Evolutionary conservation across 2,113 vertebrate species (phyloP).

Genomic region (Antechinus flavipes): DNA sequence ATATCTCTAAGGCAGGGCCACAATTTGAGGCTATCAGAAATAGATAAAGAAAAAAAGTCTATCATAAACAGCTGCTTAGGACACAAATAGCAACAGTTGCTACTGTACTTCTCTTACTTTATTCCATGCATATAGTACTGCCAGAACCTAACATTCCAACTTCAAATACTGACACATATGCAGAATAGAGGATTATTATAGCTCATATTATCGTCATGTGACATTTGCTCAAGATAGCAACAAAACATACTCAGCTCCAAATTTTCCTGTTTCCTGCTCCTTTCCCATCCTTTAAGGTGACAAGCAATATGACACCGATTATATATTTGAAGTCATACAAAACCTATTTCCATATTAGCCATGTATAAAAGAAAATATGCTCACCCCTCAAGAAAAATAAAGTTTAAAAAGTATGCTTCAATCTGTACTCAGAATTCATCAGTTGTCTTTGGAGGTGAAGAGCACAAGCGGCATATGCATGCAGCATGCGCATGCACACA

Average conservation of each 20-base stretch:
- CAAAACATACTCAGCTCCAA: constrained; percentile 56
- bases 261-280: not conserved
- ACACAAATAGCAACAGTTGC: constrained; percentile 88
- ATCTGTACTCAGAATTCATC: not conserved
- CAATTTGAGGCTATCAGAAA: constrained; percentile 54
- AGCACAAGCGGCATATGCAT: too few relatives aligned
- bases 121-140: constrained; percentile 77
- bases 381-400: not conserved
- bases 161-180: constrained; percentile 77
- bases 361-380: not conserved
- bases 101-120: constrained; percentile 64
- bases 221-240: constrained; percentile 84
- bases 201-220: constrained; percentile 72
- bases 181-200: constrained; percentile 70
- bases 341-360: not conserved
- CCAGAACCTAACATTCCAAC: constrained; percentile 74
- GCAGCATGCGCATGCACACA: too few relatives aligned
- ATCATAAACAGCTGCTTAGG: constrained; percentile 50
- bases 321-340: not conserved
- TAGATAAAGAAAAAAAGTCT: constrained; percentile 76
- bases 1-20: constrained; percentile 37
- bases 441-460: not conserved
- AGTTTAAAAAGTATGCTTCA: not conserved
- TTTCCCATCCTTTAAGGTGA: not conserved
- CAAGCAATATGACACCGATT: not conserved